Conservation (phyloP, 2,113 vertebrate genomes). For the Tor tambroides region DNA sequence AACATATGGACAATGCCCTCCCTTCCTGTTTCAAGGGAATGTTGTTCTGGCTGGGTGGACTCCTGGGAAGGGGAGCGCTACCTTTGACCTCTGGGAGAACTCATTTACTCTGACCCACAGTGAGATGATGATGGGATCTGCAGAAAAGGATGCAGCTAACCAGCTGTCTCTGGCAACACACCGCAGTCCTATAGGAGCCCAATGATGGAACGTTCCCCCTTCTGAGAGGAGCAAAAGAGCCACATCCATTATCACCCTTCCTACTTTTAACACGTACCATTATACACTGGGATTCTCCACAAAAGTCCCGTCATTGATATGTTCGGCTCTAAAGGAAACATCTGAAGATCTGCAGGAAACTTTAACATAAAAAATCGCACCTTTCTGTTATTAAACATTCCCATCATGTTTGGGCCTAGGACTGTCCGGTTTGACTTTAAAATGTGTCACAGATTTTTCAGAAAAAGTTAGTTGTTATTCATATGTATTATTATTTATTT, state of each 20-base stretch:
- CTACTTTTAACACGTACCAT: background rate
- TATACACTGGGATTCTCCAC: background rate
- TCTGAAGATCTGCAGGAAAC: slow-evolving; percentile 12
- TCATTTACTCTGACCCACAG: slow-evolving; percentile 58
- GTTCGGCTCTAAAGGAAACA: background rate
- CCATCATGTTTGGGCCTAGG: background rate
- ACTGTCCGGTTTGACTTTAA: background rate
- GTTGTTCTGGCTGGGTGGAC: slow-evolving; percentile 64
- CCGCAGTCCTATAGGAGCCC: slow-evolving; percentile 32
- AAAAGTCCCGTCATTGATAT: background rate
- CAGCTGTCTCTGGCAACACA: slow-evolving; percentile 56
- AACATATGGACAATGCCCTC: slow-evolving; percentile 80
- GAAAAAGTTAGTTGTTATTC: too few species aligned
- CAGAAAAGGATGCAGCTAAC: slow-evolving; percentile 64
- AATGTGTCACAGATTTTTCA: background rate
- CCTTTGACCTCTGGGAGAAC: slow-evolving; percentile 74
- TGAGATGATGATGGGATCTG: slow-evolving; percentile 64
- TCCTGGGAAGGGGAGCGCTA: slow-evolving; percentile 73
- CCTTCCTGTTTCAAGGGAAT: slow-evolving; percentile 78
- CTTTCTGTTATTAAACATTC: background rate
- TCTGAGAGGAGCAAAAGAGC: slow-evolving; percentile 30
- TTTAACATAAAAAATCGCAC: background rate
- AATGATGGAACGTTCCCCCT: slow-evolving; percentile 10
- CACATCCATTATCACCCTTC: slow-evolving; percentile 38
- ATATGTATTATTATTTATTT: too few species aligned